Evolutionary conservation across 2,113 vertebrate genomes (phyloP), one percentile per base, ranked within the genome.

Genomic region (Leucopsar rothschildi): DNA sequence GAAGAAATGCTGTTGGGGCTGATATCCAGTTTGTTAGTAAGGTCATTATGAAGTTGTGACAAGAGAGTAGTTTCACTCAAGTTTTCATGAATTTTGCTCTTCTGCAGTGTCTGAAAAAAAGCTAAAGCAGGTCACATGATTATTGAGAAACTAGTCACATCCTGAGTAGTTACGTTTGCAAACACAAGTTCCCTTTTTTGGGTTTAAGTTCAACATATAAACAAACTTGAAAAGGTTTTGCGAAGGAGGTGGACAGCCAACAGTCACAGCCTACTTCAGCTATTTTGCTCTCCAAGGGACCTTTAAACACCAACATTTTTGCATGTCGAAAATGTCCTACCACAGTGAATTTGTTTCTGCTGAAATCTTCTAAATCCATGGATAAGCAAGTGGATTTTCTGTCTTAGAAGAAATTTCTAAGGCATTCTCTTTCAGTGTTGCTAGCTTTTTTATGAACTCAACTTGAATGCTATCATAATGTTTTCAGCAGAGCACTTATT

Each of bases 161-260:
- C 95, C 94, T 96, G 96, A 64, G 28, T 35, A 73, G 64, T 76
- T 72, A 60, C 5, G 18, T 66, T 37, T 69, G 44, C 49, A 88
- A 86, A 64, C 6, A 86, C 17, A 75, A 70, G 72, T 90, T 96
- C 49, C 80, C 31, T 75, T 95, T 92, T 96, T 64, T 29, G 92
- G 82, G 24, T 81, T 94, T 75, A 64, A 81, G 23, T 63, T 88
- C 37, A 49, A 23, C 12, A 8, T 37, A 19, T 56, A 94, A 95
- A 70, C 52, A 84, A 88, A 66, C 28, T 64, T 92, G 40, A 59
- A 88, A 73, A 27, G 19, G 6, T 78, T 77, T 52, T 39, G 12
- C 64, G n/a, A 14, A 56, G 25, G 82, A 89, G 57, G 18, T 71
- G 8, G 6, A 56, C 18, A 65, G 71, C 35, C 23, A 55, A 28